These are phyloP conservation scores for Lanistes nyassanus DNA, from an alignment of 1,140 invertebrate species.

Conservation along the genomic window DNA sequence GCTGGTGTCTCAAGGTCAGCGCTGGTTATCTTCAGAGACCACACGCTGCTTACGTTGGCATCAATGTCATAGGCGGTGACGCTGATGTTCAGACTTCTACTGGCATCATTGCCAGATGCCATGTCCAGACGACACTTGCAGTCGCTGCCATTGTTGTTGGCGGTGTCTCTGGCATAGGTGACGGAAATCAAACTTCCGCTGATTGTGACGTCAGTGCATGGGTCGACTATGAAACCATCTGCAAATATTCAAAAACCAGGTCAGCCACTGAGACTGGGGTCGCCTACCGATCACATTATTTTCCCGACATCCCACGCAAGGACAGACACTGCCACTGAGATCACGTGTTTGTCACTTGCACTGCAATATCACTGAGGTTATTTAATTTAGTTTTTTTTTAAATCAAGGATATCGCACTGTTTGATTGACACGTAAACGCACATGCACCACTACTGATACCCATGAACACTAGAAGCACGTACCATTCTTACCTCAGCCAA, in stretches of 20 bases:
- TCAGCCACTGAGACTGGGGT: too few relatives aligned
- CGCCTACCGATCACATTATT: too few relatives aligned
- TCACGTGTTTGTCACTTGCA: too few relatives aligned
- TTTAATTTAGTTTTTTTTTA: too few relatives aligned
- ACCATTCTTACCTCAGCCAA: not conserved
- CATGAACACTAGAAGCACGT: not conserved
- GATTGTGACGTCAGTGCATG: conserved; percentile 1
- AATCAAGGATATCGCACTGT: too few relatives aligned
- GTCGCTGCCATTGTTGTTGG: not conserved
- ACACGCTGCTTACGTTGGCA: not conserved
- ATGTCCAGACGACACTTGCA: conserved; percentile 12
- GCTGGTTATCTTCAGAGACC: too few relatives aligned
- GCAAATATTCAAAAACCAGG: not conserved
- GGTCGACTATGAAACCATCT: conserved; percentile 3
- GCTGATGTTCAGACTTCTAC: not conserved
- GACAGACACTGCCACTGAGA: too few relatives aligned
- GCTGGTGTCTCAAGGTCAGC: too few relatives aligned
- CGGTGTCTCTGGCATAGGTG: not conserved
- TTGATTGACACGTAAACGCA: not conserved
- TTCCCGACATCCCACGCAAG: too few relatives aligned
- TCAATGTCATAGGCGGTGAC: not conserved
- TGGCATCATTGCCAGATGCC: not conserved
- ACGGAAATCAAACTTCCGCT: conserved; percentile 7
- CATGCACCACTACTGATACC: not conserved
- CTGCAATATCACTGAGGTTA: too few relatives aligned